A percentile compares a stretch with the other conserved stretches of the same genome.
Evolutionary conservation across 2,113 vertebrate species (phyloP).

Genomic region (Lota lota): DNA sequence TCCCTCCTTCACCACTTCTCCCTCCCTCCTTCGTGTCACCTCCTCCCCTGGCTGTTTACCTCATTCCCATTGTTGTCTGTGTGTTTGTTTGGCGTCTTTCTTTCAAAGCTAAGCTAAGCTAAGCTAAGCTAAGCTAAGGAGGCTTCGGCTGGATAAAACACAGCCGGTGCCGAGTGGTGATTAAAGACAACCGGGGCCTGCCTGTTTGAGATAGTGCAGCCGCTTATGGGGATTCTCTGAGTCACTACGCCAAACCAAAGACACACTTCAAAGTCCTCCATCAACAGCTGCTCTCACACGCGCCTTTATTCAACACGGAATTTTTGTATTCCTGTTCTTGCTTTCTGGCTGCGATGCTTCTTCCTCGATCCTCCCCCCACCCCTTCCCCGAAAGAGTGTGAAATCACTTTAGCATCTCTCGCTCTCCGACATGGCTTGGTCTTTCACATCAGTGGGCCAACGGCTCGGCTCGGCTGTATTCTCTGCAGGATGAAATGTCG

Average conservation of each 20-base stretch:
- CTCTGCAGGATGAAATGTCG: constrained; percentile 18
- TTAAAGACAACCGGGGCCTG: constrained; percentile 65
- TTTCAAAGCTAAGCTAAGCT: constrained; percentile 40
- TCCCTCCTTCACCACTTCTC: constrained; percentile 17
- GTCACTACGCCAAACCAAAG: constrained; percentile 47
- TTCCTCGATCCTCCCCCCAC: constrained; percentile 9
- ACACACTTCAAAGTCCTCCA: constrained; percentile 59
- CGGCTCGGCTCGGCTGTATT: constrained; percentile 32
- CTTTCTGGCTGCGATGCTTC: constrained; percentile 1
- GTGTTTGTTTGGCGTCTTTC: too few relatives aligned
- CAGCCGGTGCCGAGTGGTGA: constrained; percentile 61
- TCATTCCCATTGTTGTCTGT: constrained; percentile 49
- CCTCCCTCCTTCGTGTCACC: constrained; percentile 30
- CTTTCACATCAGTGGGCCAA: constrained; percentile 13
- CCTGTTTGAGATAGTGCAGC: constrained; percentile 64
- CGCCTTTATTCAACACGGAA: constrained; percentile 37
- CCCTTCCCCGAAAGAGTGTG: constrained; percentile 19
- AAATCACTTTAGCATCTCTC: constrained; percentile 28
- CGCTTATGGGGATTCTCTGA: constrained; percentile 66
- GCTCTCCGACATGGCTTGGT: constrained; percentile 1
- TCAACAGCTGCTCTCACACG: constrained; percentile 44
- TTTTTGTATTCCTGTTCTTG: constrained; percentile 29
- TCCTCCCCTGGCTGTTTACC: constrained; percentile 47
- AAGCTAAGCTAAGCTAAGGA: constrained; percentile 27
- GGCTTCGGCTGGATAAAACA: constrained; percentile 58